Percentiles rank a stretch among this genome's conserved stretches.
Evolutionary conservation across 1,140 invertebrate species (phyloP).

Genomic region (Hylyphantes graminicola): DNA sequence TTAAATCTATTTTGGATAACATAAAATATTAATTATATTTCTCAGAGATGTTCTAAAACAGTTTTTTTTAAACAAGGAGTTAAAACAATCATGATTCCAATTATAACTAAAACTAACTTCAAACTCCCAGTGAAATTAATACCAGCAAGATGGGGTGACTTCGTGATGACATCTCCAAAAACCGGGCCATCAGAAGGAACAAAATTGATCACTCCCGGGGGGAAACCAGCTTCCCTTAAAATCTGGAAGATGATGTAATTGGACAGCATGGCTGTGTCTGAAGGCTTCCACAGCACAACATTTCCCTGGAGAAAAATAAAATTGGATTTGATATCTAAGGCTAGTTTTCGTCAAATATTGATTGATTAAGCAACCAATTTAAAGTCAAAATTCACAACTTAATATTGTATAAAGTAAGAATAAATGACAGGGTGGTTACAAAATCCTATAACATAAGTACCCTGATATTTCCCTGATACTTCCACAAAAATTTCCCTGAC

Average conservation of each 20-base stretch:
- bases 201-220: constrained; percentile 97
- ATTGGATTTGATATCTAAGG: not conserved
- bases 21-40: too few relatives aligned
- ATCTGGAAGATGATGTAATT: constrained; percentile 95
- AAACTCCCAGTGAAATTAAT: constrained; percentile 99
- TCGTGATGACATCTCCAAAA: constrained; percentile 92
- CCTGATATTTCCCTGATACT: too few relatives aligned
- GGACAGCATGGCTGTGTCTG: constrained; percentile 95
- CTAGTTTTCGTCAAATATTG: not conserved
- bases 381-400: too few relatives aligned
- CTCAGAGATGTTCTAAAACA: too few relatives aligned
- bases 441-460: too few relatives aligned
- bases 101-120: constrained; percentile 72
- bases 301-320: constrained; percentile 79
- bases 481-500: too few relatives aligned
- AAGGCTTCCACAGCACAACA: constrained; percentile 97
- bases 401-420: too few relatives aligned
- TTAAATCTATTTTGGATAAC: too few relatives aligned
- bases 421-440: too few relatives aligned
- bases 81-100: not conserved
- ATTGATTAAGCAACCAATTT: not conserved
- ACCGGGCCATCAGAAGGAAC: constrained; percentile 81
- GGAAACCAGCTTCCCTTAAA: constrained; percentile 91
- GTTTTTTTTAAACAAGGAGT: too few relatives aligned
- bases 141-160: constrained; percentile 86